These are phyloP conservation scores for Heterotilapia buettikoferi DNA, from an alignment of 2,113 vertebrate genomes.

Conservation along the genomic window DNA sequence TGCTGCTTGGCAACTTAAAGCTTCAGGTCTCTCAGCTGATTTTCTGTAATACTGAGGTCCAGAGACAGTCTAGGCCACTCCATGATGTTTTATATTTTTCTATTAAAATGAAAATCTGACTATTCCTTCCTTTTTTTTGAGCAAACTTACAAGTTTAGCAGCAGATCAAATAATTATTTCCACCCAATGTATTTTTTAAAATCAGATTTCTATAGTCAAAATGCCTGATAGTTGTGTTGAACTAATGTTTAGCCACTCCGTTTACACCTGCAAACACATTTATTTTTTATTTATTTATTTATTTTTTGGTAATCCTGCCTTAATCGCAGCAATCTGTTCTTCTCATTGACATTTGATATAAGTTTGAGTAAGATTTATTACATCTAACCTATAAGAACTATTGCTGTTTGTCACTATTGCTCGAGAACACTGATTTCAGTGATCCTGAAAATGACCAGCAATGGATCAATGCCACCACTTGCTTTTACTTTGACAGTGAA, in stretches of 20 bases:
- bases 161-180: neutral
- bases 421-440: neutral
- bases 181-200: neutral
- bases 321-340: fast-evolving
- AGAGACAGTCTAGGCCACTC: neutral
- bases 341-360: neutral
- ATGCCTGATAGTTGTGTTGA: neutral
- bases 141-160: neutral
- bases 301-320: neutral
- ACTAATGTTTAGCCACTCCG: neutral
- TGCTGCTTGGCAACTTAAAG: neutral
- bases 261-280: neutral
- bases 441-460: neutral
- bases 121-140: neutral
- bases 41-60: neutral
- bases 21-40: neutral
- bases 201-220: neutral
- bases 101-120: neutral
- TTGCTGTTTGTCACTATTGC: neutral
- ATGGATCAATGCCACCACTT: neutral
- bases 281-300: neutral
- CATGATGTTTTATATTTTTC: neutral
- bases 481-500: neutral
- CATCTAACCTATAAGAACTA: neutral
- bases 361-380: neutral